A percentile compares a stretch with the other conserved stretches of the same genome.
These are phyloP conservation scores for Echinarachnius parma DNA, from an alignment of 53 echinoderm and acorn worm species.

Conservation along the genomic window DNA sequence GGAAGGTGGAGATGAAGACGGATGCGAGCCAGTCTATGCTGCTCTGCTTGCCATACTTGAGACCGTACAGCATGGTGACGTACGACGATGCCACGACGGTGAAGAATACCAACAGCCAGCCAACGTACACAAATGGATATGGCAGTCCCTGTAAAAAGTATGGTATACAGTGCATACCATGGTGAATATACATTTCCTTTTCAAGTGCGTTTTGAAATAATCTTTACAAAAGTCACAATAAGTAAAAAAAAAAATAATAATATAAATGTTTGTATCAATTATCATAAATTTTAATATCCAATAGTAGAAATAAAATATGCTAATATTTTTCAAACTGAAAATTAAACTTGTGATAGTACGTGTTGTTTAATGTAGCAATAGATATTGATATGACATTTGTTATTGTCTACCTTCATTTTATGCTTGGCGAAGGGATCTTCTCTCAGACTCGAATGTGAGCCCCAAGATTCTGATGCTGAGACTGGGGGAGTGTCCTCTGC, in stretches of 20 bases:
- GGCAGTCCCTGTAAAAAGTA: slow-evolving; percentile 52
- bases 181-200: background rate
- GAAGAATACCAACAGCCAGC: slow-evolving; percentile 63
- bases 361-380: too few species aligned
- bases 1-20: slow-evolving; percentile 65
- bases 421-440: background rate
- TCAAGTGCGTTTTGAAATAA: too few species aligned
- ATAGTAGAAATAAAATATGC: too few species aligned
- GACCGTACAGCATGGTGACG: slow-evolving; percentile 88
- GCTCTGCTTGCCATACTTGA: slow-evolving; percentile 85
- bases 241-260: background rate
- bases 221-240: too few species aligned
- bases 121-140: slow-evolving; percentile 67
- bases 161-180: too few species aligned
- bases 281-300: too few species aligned
- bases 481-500: slow-evolving; percentile 59
- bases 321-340: too few species aligned
- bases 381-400: too few species aligned
- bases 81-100: slow-evolving; percentile 75
- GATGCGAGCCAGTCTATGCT: slow-evolving; percentile 90
- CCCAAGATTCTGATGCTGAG: slow-evolving; percentile 25
- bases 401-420: too few species aligned
- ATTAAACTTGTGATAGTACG: too few species aligned
- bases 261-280: too few species aligned
- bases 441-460: background rate